phyloP scores from a whole-genome alignment of 2,113 vertebrate genomes.

The Malurus alboscapulatus region DNA sequence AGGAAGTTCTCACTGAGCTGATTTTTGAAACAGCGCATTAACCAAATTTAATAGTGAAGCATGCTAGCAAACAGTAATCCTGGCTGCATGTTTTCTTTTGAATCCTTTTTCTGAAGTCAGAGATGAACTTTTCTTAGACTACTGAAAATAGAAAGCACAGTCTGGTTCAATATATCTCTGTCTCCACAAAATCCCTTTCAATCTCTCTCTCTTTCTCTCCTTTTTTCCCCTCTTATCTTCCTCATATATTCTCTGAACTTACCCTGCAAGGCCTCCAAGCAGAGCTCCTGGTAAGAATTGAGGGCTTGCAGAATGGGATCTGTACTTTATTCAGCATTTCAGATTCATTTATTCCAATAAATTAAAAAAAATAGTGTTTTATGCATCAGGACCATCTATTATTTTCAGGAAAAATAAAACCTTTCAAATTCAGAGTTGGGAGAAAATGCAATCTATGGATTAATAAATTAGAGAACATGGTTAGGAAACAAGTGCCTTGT shows the following conservation, averaged over 20 bases:
- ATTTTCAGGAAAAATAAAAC: background rate
- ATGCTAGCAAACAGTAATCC: constrained; percentile 51
- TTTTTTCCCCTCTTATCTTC: constrained; percentile 33
- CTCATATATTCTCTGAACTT: background rate
- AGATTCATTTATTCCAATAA: constrained; percentile 4
- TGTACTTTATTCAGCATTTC: constrained; percentile 11
- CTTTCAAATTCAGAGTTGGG: accelerated
- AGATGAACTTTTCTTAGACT: constrained; percentile 34
- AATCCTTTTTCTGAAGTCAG: constrained; percentile 51
- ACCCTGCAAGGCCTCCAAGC: constrained; percentile 1
- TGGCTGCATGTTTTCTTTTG: constrained; percentile 45
- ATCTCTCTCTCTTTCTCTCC: background rate
- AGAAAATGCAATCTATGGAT: background rate
- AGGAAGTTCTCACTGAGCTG: constrained; percentile 16
- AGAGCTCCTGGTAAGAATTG: background rate
- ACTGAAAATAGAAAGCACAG: constrained; percentile 47
- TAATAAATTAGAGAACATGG: background rate
- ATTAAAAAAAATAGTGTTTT: background rate
- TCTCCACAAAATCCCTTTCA: constrained; percentile 49
- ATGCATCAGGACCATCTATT: background rate
- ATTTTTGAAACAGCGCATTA: constrained; percentile 32
- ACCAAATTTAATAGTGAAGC: constrained; percentile 30
- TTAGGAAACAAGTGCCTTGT: background rate
- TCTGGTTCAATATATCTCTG: constrained; percentile 38
- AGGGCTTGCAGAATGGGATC: background rate